These are phyloP conservation scores for Saccostrea cuccullata DNA, from an alignment of 1,140 invertebrate species.

Conservation along the genomic window DNA sequence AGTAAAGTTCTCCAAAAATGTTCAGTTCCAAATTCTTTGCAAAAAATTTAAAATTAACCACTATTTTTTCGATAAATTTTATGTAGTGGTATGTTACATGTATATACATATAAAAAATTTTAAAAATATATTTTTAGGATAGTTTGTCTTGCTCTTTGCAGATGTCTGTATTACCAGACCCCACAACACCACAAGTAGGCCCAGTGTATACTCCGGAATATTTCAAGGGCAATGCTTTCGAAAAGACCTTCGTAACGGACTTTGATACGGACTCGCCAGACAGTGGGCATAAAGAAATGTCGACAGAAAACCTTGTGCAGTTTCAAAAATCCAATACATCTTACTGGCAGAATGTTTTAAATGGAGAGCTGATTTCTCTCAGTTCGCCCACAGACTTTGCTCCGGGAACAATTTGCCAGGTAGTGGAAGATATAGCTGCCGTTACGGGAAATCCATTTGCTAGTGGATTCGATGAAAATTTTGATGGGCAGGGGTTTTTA, in stretches of 20 bases:
- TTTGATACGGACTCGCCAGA: slow-evolving; percentile 72
- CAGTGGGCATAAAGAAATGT: slow-evolving; percentile 75
- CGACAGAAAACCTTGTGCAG: slow-evolving; percentile 66
- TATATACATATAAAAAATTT: too few species aligned
- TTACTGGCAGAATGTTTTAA: slow-evolving; percentile 51
- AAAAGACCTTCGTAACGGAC: slow-evolving; percentile 63
- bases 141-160: slow-evolving; percentile 49
- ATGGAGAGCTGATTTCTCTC: slow-evolving; percentile 44
- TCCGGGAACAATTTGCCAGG: slow-evolving; percentile 1
- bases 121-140: neutral
- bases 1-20: neutral
- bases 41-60: too few species aligned
- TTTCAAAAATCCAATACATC: slow-evolving; percentile 51
- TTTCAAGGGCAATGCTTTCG: slow-evolving; percentile 58
- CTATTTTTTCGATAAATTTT: too few species aligned
- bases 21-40: neutral
- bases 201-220: slow-evolving; percentile 69
- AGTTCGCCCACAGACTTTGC: slow-evolving; percentile 47
- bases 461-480: slow-evolving; percentile 53
- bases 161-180: slow-evolving; percentile 68
- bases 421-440: slow-evolving; percentile 44
- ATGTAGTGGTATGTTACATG: too few species aligned
- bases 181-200: slow-evolving; percentile 67
- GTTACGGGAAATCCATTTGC: slow-evolving; percentile 60
- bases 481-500: slow-evolving; percentile 41